These are phyloP conservation scores for Tyto alba DNA, from an alignment of 2,113 vertebrate species.

Conservation along the genomic window DNA sequence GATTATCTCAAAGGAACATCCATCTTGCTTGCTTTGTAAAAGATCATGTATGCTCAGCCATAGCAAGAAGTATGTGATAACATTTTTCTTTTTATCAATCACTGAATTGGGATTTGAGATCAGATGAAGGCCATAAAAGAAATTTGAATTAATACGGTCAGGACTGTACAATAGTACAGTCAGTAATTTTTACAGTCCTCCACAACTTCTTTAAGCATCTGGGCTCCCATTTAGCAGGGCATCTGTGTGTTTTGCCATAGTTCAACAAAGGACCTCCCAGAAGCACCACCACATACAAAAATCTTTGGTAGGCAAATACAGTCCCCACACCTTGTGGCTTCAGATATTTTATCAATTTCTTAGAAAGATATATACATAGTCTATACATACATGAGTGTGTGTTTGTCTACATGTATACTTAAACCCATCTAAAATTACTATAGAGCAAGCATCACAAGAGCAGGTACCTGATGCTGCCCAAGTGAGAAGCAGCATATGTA, in stretches of 20 bases:
- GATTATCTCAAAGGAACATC: not conserved
- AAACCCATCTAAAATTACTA: not conserved
- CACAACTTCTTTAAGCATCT: not conserved
- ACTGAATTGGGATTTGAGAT: not conserved
- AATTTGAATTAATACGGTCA: not conserved
- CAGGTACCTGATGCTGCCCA: not conserved
- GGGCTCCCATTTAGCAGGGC: not conserved
- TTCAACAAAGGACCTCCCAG: not conserved
- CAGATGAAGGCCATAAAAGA: not conserved
- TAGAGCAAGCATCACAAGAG: not conserved
- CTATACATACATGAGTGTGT: too few relatives aligned
- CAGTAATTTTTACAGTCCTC: not conserved
- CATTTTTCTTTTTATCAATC: not conserved
- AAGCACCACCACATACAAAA: not conserved
- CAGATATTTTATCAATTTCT: not conserved
- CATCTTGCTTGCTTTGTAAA: not conserved
- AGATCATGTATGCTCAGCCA: not conserved
- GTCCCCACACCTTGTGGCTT: not conserved
- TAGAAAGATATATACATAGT: not conserved
- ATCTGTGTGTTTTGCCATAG: not conserved
- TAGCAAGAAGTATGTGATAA: not conserved
- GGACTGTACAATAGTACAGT: not conserved
- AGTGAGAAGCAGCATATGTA: not conserved
- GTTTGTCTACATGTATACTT: not conserved
- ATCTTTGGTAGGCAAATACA: fast-evolving